Base-by-base conservation (phyloP, 2,113 vertebrate species). In the Oceanites oceanicus region DNA sequence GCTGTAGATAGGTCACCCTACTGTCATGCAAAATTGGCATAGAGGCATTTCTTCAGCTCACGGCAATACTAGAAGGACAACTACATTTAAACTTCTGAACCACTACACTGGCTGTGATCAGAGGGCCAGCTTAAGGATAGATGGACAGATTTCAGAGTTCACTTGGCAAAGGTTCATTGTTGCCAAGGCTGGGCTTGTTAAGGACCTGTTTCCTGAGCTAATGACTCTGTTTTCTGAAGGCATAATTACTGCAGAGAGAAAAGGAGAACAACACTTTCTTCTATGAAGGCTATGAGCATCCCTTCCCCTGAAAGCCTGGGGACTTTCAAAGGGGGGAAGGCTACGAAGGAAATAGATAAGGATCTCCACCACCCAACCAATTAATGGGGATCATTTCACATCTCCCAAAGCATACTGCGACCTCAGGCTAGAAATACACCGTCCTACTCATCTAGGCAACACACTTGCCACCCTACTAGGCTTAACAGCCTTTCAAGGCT, bases 31-130 rank as follows among this genome's bases (percentile, higher is more conserved):
- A 59, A 62, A 71, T 0, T 26, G 26, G 40, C 3, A 4, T 5
- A 26, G 58, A 67, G 21, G 11, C 12, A 26, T 38, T 77, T 70
- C 40, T 38, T 20, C 45, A 76, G 32, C 36, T 45, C 29, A 36
- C 1, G 6, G 65, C 2, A 16, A 62, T 13, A 8, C 34, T 45
- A 45, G 3, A 3, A 62, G 61, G 26, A 55, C 12, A 18, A n/a
- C 23, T 22, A 42, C 6, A 3, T 52, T 88, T 45, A 40, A 71
- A 67, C 8, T 42, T 27, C 45, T 15, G 32, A 62, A 42, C 22
- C 40, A 44, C 9, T 55, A 3, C 0, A 0, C 23, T 40, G n/a
- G 10, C 30, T 32, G 32, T 40, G n/a, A 15, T 26, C 1, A 0
- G 23, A 70, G 38, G 22, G 15, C 11, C 22, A 68, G 23, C 19